Percentiles rank a stretch among this genome's conserved stretches.
These are phyloP conservation scores for Caenorhabditis angaria DNA, from an alignment of 2,888 invertebrate species.

Conservation along the genomic window DNA sequence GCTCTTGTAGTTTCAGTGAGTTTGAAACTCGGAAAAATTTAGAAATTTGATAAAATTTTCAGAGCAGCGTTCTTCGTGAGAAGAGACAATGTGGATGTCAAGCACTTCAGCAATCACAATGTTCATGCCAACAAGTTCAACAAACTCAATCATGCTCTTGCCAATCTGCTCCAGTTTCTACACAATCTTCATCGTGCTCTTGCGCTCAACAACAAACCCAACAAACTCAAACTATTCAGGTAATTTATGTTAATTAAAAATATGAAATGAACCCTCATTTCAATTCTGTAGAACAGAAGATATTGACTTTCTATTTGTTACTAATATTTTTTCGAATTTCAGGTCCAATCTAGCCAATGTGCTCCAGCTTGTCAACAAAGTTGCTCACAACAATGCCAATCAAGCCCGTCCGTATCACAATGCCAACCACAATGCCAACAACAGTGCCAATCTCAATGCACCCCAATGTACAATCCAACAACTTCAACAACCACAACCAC, in stretches of 20 bases:
- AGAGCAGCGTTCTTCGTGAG: constrained; percentile 53
- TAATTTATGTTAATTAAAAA: constrained; percentile 9
- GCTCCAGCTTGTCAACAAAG: constrained; percentile 52
- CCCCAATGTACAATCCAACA: constrained; percentile 29
- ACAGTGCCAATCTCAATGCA: constrained; percentile 41
- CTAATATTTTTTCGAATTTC: no score
- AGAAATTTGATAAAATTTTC: not conserved
- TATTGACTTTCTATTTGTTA: no score
- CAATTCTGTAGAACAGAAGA: no score
- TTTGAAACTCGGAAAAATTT: constrained; percentile 10
- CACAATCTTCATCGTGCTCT: constrained; percentile 40
- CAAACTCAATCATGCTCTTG: constrained; percentile 51
- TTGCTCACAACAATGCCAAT: constrained; percentile 41
- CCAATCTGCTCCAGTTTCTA: constrained; percentile 49
- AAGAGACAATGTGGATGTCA: constrained; percentile 59
- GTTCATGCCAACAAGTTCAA: constrained; percentile 46
- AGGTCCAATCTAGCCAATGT: constrained; percentile 49
- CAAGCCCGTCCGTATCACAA: constrained; percentile 27
- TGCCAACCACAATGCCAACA: constrained; percentile 51
- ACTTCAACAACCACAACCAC: constrained; percentile 37
- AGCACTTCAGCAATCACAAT: constrained; percentile 40
- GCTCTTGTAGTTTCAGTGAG: constrained; percentile 35
- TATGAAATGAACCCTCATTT: not conserved
- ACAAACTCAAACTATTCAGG: constrained; percentile 43
- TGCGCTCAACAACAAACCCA: constrained; percentile 48